Evolutionary conservation across 2,797 vertebrate genomes (phyloP).

Genomic region (Cuniculus paca): DNA sequence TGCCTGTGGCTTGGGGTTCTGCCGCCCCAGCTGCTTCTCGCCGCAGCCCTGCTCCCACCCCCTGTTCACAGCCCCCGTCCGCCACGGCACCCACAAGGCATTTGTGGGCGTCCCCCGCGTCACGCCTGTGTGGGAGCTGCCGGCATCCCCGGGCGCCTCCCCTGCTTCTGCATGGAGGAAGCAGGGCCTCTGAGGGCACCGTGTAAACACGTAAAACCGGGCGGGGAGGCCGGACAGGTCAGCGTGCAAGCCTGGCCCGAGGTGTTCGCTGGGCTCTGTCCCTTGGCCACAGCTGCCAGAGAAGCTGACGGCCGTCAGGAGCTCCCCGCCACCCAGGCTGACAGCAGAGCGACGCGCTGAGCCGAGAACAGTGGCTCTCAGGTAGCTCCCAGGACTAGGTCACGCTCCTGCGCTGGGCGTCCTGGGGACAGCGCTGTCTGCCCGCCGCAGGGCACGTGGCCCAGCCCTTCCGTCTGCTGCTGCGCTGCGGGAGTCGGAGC

Average conservation of each 20-base stretch:
- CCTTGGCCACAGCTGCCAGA: background rate
- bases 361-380: background rate
- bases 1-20: background rate
- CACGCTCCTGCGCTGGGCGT: background rate
- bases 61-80: fast-evolving
- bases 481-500: background rate
- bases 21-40: background rate
- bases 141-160: background rate
- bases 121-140: background rate
- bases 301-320: background rate
- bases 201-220: conserved; percentile 24
- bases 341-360: background rate
- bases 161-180: background rate
- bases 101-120: background rate
- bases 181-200: conserved; percentile 7
- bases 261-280: no score
- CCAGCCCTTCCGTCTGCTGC: fast-evolving
- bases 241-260: background rate
- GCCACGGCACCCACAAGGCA: fast-evolving
- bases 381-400: background rate
- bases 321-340: background rate
- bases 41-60: background rate
- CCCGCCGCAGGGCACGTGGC: no score
- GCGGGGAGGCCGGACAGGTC: background rate
- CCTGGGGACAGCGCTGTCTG: background rate